These are phyloP conservation scores for Avahi laniger DNA, from an alignment of 2,797 vertebrate species.

Conservation along the genomic window DNA sequence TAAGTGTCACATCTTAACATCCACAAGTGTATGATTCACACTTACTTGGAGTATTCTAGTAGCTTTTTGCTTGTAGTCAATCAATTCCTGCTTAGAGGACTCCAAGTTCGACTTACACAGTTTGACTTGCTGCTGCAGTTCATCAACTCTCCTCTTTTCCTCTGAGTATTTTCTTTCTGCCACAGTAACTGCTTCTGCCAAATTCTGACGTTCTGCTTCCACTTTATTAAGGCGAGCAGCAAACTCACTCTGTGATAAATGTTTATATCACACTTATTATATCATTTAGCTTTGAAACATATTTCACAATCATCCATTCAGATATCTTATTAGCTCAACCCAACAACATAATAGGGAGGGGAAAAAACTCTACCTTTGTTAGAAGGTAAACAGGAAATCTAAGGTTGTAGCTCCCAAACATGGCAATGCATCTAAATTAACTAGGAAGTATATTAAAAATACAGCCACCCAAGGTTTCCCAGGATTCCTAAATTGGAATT, in stretches of 20 bases:
- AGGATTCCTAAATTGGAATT: not conserved
- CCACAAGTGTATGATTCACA: not conserved
- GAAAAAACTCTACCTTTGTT: not conserved
- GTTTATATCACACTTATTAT: not conserved
- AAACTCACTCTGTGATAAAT: slow-evolving; percentile 90
- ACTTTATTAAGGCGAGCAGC: slow-evolving; percentile 89
- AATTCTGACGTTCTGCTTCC: slow-evolving; percentile 92
- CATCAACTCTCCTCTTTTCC: slow-evolving; percentile 91
- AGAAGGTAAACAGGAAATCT: not conserved
- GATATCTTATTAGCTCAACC: not conserved
- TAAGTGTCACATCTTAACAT: not conserved
- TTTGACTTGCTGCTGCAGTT: slow-evolving; percentile 94
- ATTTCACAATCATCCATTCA: not conserved
- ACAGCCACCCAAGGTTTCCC: not conserved
- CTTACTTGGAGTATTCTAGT: slow-evolving; percentile 96
- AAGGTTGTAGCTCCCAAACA: not conserved
- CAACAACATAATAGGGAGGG: not conserved
- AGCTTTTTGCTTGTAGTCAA: slow-evolving; percentile 98
- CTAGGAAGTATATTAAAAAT: not conserved
- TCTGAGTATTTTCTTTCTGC: slow-evolving; percentile 91
- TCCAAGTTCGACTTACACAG: slow-evolving; percentile 87
- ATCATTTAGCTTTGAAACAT: slow-evolving; percentile 11
- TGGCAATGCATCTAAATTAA: not conserved
- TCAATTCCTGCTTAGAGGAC: slow-evolving; percentile 91
- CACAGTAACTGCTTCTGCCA: slow-evolving; percentile 91